Base-by-base conservation (phyloP, 2,797 vertebrate species). In the Synaphobranchus kaupii region DNA sequence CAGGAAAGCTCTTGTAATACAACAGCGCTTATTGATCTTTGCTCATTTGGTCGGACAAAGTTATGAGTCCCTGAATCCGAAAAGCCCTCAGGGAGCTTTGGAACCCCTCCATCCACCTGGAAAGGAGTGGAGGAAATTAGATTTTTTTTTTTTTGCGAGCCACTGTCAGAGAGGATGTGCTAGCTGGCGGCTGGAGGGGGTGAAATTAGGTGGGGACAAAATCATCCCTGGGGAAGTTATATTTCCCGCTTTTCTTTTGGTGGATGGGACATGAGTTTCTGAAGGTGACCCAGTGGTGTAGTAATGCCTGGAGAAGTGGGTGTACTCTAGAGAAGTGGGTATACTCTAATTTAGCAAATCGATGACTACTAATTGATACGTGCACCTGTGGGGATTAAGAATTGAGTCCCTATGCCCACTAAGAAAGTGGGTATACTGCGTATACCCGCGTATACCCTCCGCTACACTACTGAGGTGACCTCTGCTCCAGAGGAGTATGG, bases 1-100 rank as follows among this genome's bases (percentile, higher is more conserved):
- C 50, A 78, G 85, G 76, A 84, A 89, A 88, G 39, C 89, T 85
- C 85, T 86, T 88, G 86, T 88, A 88, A 85, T 89, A 83, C 87
- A 90, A 88, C 13, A 85, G 83, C 88, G 86, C 68, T 81, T 90
- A 89, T 90, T 85, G 89, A 91, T 91, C 88, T 25, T 73, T 84
- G 47, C 83, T 83, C 88, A 87, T 87, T 88, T 89, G 89, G 87
- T 89, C 82, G 85, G 85, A 89, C 87, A 89, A 87, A 86, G 71
- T 76, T 39, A 39, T 76, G 31, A 39, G 34, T 39, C 28, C 20
- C 47, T 80, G 76, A 80, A 25, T 25, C 25, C 22, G 9, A 3
- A 25, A 25, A 44, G 44, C 8, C 48, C 6, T 15, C 58, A 20
- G 58, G 50, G 17, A 25, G 58, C 58, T 78, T 78, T 15, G 39